Percentiles rank a stretch among this genome's conserved stretches.
Evolutionary conservation across 1,140 invertebrate species (phyloP).

Genomic region (Melanaphis sacchari): DNA sequence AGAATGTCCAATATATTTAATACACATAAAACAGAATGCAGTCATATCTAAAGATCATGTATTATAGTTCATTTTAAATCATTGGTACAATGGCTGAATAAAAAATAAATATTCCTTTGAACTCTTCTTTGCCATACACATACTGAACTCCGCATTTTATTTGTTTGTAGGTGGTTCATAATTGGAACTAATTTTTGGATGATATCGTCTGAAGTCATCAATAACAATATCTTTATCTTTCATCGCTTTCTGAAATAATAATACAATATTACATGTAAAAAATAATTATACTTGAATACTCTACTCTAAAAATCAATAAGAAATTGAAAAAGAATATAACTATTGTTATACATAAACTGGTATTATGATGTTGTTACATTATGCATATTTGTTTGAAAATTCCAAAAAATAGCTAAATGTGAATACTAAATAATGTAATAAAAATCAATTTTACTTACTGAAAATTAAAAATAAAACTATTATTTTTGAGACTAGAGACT

Average conservation of each 20-base stretch:
- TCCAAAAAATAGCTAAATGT: not conserved
- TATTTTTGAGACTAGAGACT: too few relatives aligned
- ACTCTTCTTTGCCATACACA: not conserved
- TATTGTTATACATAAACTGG: not conserved
- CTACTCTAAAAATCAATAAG: not conserved
- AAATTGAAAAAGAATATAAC: not conserved
- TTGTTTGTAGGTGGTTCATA: not conserved
- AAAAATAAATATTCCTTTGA: not conserved
- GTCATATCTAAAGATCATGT: not conserved
- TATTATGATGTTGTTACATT: not conserved
- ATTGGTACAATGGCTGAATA: not conserved
- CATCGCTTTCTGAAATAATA: slow-evolving; percentile 37
- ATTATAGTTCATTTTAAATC: not conserved
- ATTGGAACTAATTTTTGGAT: not conserved
- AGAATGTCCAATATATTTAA: slow-evolving; percentile 41
- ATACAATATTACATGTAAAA: not conserved
- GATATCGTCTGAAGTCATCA: slow-evolving; percentile 21
- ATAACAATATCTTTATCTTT: slow-evolving; percentile 34
- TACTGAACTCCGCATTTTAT: not conserved
- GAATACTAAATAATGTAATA: too few relatives aligned
- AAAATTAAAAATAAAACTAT: too few relatives aligned
- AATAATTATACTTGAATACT: not conserved
- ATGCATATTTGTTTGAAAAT: not conserved
- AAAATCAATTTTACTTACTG: not conserved
- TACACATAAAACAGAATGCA: slow-evolving; percentile 13